Conservation (phyloP, 2,113 vertebrate genomes). For the Aptenodytes patagonicus region DNA sequence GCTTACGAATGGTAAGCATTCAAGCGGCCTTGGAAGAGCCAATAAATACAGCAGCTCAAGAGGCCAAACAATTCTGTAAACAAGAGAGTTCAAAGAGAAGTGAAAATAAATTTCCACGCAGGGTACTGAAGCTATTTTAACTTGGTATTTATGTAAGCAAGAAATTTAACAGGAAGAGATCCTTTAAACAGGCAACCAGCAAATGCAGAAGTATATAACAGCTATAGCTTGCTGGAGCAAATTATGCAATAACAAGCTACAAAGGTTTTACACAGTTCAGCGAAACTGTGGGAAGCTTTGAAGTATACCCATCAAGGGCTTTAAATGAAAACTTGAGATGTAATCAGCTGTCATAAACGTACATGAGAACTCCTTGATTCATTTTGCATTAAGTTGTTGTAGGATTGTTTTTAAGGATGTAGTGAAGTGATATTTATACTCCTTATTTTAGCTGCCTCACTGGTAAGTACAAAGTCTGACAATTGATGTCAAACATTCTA, state of each 20-base stretch:
- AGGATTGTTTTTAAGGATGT: background rate
- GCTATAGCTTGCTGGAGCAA: background rate
- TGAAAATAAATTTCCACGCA: background rate
- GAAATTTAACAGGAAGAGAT: background rate
- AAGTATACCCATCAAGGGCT: background rate
- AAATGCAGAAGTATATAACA: background rate
- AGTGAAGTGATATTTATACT: background rate
- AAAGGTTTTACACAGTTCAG: slow-evolving; percentile 32
- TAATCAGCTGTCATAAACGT: background rate
- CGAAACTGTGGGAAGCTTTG: background rate
- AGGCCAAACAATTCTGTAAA: background rate
- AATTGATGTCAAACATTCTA: background rate
- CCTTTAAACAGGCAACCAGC: background rate
- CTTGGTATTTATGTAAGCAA: background rate
- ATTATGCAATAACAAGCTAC: background rate
- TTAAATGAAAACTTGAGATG: background rate
- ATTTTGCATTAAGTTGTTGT: background rate
- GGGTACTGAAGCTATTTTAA: background rate
- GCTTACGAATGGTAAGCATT: background rate
- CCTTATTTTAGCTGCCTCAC: background rate
- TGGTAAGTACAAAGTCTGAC: background rate
- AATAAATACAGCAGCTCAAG: background rate
- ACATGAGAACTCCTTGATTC: background rate
- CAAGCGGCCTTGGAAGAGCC: background rate
- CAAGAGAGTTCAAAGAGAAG: background rate